Conservation (phyloP, 2,888 invertebrate species). For the Aphelenchoides bicaudatus region DNA sequence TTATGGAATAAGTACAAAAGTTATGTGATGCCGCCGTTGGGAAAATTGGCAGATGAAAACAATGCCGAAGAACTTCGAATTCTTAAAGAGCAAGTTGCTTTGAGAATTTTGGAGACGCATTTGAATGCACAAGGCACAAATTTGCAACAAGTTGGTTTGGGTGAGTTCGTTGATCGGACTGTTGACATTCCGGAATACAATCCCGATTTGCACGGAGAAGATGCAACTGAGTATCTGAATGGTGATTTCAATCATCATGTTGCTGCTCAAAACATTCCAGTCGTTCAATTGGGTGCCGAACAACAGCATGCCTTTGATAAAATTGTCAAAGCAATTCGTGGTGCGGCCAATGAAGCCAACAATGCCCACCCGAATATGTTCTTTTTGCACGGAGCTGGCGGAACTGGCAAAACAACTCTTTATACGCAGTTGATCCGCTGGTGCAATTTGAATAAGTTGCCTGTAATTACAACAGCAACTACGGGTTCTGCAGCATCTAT, state of each 20-base stretch:
- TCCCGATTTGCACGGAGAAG: not conserved
- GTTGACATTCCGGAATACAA: not conserved
- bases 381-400: conserved; percentile 5
- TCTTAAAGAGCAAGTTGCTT: not conserved
- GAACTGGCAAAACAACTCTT: conserved; percentile 5
- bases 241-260: not conserved
- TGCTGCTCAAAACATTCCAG: not conserved
- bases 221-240: not conserved
- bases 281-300: conserved; percentile 1
- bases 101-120: conserved; percentile 3
- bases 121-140: not conserved
- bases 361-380: not conserved
- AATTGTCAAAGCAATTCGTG: not conserved
- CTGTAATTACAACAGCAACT: not conserved
- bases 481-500: conserved; percentile 3
- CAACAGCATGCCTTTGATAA: not conserved
- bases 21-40: no score
- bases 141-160: not conserved
- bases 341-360: not conserved
- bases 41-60: no score
- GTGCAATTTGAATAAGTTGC: not conserved
- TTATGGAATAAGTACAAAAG: not conserved
- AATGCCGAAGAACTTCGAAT: not conserved
- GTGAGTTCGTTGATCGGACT: not conserved
- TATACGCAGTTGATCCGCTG: not conserved